phyloP scores from a whole-genome alignment of 2,797 vertebrate species.

The Zalophus californianus region DNA sequence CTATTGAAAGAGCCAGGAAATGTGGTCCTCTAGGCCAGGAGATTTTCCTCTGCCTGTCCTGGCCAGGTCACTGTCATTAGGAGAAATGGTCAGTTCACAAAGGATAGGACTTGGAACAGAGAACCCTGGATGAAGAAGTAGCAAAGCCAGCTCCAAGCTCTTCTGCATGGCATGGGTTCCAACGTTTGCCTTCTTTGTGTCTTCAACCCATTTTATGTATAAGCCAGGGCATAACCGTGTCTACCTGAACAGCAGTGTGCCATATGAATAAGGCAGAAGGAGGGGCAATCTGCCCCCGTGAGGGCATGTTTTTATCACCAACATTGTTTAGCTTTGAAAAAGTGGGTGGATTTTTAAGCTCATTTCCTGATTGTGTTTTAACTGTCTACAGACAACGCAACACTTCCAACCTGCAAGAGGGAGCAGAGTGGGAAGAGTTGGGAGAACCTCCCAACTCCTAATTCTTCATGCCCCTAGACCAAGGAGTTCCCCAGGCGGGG shows the following conservation, averaged over 20 bases:
- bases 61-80: not conserved
- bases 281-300: accelerated
- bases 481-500: not conserved
- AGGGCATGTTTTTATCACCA: not conserved
- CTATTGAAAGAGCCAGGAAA: conserved; percentile 5
- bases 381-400: not conserved
- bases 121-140: not conserved
- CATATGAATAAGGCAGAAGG: not conserved
- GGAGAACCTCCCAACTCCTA: not conserved
- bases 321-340: not conserved
- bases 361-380: not conserved
- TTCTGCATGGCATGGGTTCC: not conserved
- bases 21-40: not conserved
- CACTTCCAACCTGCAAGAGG: not conserved
- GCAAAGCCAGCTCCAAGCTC: not conserved
- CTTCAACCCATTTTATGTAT: not conserved
- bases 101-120: not conserved
- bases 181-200: not conserved
- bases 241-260: not conserved
- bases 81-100: not conserved
- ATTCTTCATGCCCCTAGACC: not conserved
- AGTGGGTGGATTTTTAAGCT: not conserved
- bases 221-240: not conserved
- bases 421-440: not conserved
- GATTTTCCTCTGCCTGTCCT: not conserved